phyloP scores from a whole-genome alignment of 2,888 invertebrate genomes.

The Alcis repandata region DNA sequence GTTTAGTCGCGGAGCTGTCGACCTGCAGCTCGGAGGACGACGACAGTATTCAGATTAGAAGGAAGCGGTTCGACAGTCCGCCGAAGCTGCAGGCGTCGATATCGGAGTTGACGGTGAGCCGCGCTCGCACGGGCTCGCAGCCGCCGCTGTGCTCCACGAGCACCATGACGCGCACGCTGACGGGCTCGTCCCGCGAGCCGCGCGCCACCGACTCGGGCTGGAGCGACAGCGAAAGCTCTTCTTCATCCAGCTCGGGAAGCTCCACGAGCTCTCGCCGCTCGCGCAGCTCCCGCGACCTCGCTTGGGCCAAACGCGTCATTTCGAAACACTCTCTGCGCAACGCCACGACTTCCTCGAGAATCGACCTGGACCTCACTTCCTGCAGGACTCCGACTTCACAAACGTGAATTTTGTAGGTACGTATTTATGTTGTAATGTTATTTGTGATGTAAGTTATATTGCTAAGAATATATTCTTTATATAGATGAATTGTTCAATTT shows the following conservation, averaged over 20 bases:
- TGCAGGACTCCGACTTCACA: slow-evolving; percentile 63
- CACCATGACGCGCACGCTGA: slow-evolving; percentile 60
- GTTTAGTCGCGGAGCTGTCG: slow-evolving; percentile 44
- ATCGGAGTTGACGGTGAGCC: slow-evolving; percentile 67
- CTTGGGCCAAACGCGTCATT: slow-evolving; percentile 71
- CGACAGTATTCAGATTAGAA: slow-evolving; percentile 35
- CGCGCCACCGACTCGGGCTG: slow-evolving; percentile 59
- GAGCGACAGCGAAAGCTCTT: slow-evolving; percentile 59
- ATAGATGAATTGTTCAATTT: background rate
- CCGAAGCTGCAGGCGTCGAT: slow-evolving; percentile 73
- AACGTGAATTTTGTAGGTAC: slow-evolving; percentile 53
- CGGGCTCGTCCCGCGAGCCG: slow-evolving; percentile 48
- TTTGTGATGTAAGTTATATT: slow-evolving; percentile 72
- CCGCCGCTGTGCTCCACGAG: slow-evolving; percentile 63
- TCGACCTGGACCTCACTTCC: slow-evolving; percentile 64
- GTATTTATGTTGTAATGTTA: slow-evolving; percentile 54
- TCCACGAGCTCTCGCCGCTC: slow-evolving; percentile 58
- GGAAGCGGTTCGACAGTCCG: slow-evolving; percentile 60
- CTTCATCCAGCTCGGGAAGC: slow-evolving; percentile 28
- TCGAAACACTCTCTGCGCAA: slow-evolving; percentile 55
- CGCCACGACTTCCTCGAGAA: slow-evolving; percentile 54
- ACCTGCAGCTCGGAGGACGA: slow-evolving; percentile 31
- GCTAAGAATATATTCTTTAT: slow-evolving; percentile 60
- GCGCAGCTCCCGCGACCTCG: slow-evolving; percentile 64
- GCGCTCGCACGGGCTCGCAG: slow-evolving; percentile 39